Conservation (phyloP, 2,797 vertebrate species). For the Poliocrania exsul region DNA sequence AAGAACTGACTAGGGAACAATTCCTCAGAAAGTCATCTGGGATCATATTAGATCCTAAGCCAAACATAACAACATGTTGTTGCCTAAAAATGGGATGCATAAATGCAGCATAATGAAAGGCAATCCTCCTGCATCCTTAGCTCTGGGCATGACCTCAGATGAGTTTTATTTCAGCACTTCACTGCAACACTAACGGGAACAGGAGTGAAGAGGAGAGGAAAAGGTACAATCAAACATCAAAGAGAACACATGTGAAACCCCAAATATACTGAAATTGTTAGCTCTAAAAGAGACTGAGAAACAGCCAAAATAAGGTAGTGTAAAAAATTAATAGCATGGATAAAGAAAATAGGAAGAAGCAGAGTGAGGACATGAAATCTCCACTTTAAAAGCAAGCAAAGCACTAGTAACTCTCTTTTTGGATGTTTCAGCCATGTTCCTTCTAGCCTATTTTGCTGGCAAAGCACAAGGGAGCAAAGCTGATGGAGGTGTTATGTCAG, state of each 20-base stretch:
- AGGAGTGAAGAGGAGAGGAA: neutral
- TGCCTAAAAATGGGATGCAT: neutral
- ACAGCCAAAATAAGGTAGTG: neutral
- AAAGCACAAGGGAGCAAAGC: neutral
- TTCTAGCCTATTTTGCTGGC: neutral
- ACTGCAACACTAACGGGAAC: neutral
- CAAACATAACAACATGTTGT: neutral
- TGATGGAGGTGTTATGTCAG: neutral
- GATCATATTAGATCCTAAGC: neutral
- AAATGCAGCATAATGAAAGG: neutral
- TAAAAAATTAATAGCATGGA: neutral
- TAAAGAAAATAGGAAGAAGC: neutral
- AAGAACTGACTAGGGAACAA: neutral
- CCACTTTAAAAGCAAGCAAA: neutral
- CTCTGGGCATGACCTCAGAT: neutral
- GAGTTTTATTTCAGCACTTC: neutral
- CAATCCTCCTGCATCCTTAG: neutral
- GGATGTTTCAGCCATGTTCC: neutral
- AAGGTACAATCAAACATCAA: neutral
- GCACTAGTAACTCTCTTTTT: neutral
- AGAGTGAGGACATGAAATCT: neutral
- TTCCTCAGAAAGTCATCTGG: neutral
- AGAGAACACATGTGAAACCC: rapidly evolving
- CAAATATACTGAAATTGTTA: neutral
- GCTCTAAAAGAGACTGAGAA: neutral